These are phyloP conservation scores for Lycopodina hypogea DNA, from an alignment of 37 sponge, comb jelly and placozoan species.

Conservation along the genomic window DNA sequence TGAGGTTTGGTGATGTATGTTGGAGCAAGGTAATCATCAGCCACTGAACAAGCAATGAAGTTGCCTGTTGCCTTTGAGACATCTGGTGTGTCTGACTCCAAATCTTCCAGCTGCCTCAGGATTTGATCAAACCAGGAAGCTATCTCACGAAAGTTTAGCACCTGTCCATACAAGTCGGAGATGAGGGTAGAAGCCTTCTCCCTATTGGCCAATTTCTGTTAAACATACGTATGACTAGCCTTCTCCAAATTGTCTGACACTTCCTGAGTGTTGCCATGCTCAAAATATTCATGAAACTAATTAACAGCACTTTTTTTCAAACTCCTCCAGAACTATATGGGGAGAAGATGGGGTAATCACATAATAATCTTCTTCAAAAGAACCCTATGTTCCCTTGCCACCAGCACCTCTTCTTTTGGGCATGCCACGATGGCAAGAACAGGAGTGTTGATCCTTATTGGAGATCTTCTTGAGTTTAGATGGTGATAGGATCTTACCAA, in stretches of 20 bases:
- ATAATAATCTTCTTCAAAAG: slow-evolving; percentile 63
- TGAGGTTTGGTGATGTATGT: slow-evolving; percentile 61
- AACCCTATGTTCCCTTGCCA: slow-evolving; percentile 95
- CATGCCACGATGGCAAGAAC: slow-evolving; percentile 70
- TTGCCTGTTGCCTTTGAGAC: slow-evolving; percentile 76
- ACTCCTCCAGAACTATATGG: slow-evolving; percentile 44
- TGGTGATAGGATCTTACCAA: slow-evolving; percentile 38
- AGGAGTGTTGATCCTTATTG: slow-evolving; percentile 77
- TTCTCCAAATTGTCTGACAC: slow-evolving; percentile 48
- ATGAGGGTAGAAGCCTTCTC: slow-evolving; percentile 85
- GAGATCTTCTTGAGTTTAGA: slow-evolving; percentile 67
- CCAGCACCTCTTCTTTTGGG: slow-evolving; percentile 98
- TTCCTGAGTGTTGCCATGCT: slow-evolving; percentile 75
- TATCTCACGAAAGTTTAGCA: slow-evolving; percentile 68
- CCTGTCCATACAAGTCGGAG: slow-evolving; percentile 76
- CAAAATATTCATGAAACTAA: slow-evolving; percentile 77
- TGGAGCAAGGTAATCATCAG: slow-evolving; percentile 97
- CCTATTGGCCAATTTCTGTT: slow-evolving; percentile 53
- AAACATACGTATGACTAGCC: slow-evolving; percentile 32
- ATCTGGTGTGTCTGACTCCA: slow-evolving; percentile 82
- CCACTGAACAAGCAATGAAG: slow-evolving; percentile 90
- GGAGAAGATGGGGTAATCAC: slow-evolving; percentile 60
- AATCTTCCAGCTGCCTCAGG: slow-evolving; percentile 65
- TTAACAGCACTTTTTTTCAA: slow-evolving; percentile 47
- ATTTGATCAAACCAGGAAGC: slow-evolving; percentile 65